Percentiles rank a stretch among this genome's conserved stretches.
phyloP scores from a whole-genome alignment of 2,113 vertebrate species.

The Carettochelys insculpta region DNA sequence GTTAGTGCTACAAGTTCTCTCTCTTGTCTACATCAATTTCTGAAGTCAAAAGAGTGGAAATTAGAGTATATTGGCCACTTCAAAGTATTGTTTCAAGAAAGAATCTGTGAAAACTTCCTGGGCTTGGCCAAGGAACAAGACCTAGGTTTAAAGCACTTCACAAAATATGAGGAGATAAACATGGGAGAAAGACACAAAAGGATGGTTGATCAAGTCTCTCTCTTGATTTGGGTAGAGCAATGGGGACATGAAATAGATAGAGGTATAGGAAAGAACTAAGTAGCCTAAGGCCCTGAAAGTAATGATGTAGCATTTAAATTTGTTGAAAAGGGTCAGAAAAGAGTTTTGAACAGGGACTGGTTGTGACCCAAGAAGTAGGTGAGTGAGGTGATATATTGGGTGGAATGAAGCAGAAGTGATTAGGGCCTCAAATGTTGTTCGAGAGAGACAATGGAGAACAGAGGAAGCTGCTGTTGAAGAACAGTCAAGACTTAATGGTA shows the following conservation, averaged over 20 bases:
- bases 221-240: background rate
- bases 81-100: background rate
- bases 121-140: conserved; percentile 35
- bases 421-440: background rate
- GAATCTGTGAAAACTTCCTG: conserved; percentile 32
- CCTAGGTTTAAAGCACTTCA: background rate
- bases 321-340: background rate
- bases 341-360: conserved; percentile 8
- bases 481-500: background rate
- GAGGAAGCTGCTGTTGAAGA: background rate
- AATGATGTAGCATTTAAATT: background rate
- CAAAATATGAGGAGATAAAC: background rate
- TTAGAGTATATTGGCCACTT: conserved; percentile 41
- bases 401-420: background rate
- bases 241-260: background rate
- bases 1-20: conserved; percentile 35
- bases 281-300: background rate
- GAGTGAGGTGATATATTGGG: background rate
- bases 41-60: conserved; percentile 2
- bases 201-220: background rate
- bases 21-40: conserved; percentile 14
- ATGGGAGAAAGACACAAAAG: background rate
- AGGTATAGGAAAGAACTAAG: background rate
- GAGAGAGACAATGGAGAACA: background rate
- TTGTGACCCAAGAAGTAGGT: conserved; percentile 5